Evolutionary conservation across 2,113 vertebrate species (phyloP).

Genomic region (Pachypanchax playfairii): DNA sequence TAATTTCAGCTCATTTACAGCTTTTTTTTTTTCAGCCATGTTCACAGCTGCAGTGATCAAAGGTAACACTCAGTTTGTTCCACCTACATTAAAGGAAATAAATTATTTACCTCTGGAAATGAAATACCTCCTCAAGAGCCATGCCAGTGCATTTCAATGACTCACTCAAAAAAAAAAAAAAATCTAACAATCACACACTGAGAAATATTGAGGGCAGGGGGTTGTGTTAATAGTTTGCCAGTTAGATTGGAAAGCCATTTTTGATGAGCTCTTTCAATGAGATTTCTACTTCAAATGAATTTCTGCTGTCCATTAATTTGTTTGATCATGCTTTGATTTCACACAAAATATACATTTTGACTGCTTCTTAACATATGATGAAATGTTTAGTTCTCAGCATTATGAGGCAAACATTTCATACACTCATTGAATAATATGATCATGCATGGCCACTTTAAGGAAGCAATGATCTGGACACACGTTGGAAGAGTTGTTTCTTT

Average conservation of each 20-base stretch:
- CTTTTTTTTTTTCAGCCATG: conserved; percentile 38
- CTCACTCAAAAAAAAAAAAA: conserved; percentile 37
- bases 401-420: conserved; percentile 24
- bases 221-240: conserved; percentile 66
- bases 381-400: conserved; percentile 10
- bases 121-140: conserved; percentile 64
- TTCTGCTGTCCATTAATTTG: conserved; percentile 40
- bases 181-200: conserved; percentile 45
- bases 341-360: conserved; percentile 32
- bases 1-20: conserved; percentile 47
- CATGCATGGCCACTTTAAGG: conserved; percentile 24
- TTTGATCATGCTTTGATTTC: conserved; percentile 52
- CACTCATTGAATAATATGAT: conserved; percentile 2
- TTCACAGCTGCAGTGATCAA: conserved; percentile 67
- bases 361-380: conserved; percentile 9
- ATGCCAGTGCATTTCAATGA: conserved; percentile 64
- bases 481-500: conserved; percentile 23
- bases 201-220: conserved; percentile 58
- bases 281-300: conserved; percentile 62
- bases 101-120: conserved; percentile 72
- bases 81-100: conserved; percentile 63
- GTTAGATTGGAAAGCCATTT: conserved; percentile 41
- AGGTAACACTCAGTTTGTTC: conserved; percentile 54
- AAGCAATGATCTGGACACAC: conserved; percentile 21
- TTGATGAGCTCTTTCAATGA: conserved; percentile 57